Base-by-base conservation (phyloP, 2,113 vertebrate species). In the Nycticryphes semicollaris region DNA sequence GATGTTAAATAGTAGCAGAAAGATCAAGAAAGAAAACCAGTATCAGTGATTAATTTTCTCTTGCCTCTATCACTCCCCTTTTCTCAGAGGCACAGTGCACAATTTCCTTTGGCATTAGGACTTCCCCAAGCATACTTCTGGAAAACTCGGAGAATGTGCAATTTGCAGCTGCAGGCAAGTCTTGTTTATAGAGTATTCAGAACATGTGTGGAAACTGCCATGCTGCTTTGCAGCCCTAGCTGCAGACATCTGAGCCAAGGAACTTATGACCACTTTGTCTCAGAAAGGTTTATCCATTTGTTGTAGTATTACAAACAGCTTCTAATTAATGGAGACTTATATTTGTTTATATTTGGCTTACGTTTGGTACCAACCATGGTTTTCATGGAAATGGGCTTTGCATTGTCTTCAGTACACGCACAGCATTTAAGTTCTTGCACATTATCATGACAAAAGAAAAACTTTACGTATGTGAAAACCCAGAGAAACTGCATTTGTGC, bases 51-150 rank as follows among this genome's bases (percentile, higher is more conserved):
- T 30, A 30, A 18, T 90, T 89, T 83, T 91, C 53, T 79, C 43
- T 84, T 84, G 64, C 37, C n/a, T 84, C 50, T 50, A 19, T 48
- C 84, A 70, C n/a, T 54, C 43, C 33, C 7, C 43, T 20, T 31
- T 67, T 33, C 72, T 90, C 62, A 75, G 57, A 87, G 47, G 53
- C 57, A 79, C n/a, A 37, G 57, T 3, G 21, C 43, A 90, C 87
- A 79, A 83, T 88, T 95, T 94, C 90, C 92, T 79, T 37, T 41
- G 63, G 75, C 45, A 80, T 69, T n/a, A 84, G 14, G 66, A 78
- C 30, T 72, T 96, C 80, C 91, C 92, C 0, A 0, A 87, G 48
- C 50, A n/a, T 48, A 18, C 60, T 89, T 93, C 12, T 48, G n/a
- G 28, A 72, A 84, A 94, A 31, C 33, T 43, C 45, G 1, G 9